Conservation (phyloP, 2,797 vertebrate species). For the Pseudopleuronectes americanus region DNA sequence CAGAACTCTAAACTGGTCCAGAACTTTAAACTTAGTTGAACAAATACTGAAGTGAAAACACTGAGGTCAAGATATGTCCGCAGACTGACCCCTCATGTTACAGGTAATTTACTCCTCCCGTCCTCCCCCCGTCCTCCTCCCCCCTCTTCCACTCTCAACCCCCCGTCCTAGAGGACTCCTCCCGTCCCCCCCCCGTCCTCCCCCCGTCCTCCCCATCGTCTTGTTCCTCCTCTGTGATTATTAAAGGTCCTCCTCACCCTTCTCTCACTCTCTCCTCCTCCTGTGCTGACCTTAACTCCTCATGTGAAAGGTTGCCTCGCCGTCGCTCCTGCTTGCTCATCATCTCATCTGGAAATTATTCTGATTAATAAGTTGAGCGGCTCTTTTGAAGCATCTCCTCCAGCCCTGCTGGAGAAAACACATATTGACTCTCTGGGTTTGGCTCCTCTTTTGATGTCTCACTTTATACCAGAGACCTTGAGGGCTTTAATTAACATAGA, state of each 20-base stretch:
- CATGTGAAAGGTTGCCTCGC: slow-evolving; percentile 76
- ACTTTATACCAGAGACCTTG: slow-evolving; percentile 77
- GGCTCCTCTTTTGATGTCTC: slow-evolving; percentile 81
- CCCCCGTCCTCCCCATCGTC: too few species aligned
- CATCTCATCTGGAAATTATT: slow-evolving; percentile 81
- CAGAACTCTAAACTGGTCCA: too few species aligned
- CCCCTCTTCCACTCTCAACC: background rate
- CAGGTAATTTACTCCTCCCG: background rate
- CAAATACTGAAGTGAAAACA: too few species aligned
- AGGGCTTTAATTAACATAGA: slow-evolving; percentile 71
- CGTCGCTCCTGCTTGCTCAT: slow-evolving; percentile 62
- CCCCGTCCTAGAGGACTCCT: background rate
- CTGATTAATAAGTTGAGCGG: slow-evolving; percentile 74
- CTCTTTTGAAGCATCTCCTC: slow-evolving; percentile 80
- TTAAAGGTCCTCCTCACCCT: background rate
- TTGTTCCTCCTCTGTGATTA: too few species aligned
- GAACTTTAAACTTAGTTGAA: too few species aligned
- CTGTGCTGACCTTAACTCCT: slow-evolving; percentile 49
- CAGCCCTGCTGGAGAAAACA: slow-evolving; percentile 82
- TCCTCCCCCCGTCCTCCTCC: background rate
- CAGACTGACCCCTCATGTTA: too few species aligned
- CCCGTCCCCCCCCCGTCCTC: background rate
- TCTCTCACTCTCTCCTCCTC: background rate
- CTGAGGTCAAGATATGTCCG: too few species aligned
- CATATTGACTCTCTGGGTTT: slow-evolving; percentile 84